Base-by-base conservation (phyloP, 1,140 invertebrate genomes). In the Nymphalis io region DNA sequence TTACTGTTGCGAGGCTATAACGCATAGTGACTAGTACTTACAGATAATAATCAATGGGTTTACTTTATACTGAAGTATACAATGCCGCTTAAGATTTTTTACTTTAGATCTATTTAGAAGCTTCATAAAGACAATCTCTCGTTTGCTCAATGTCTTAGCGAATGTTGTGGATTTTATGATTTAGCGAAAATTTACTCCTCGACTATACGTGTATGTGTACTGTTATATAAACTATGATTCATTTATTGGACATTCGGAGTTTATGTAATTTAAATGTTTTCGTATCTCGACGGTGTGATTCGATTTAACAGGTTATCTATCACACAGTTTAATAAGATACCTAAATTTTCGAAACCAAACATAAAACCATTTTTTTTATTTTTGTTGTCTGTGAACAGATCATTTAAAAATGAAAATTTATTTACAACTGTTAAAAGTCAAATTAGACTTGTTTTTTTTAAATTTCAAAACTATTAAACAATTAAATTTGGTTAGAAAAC, bases 141-240 rank as follows among this genome's bases (percentile, higher is more conserved):
- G 63, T 75, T 82, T 82, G 85, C 85, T 89, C 83, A 89, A 87
- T 85, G 80, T 82, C 18, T 70, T 79, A 74, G 70, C 65, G 46
- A 70, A 44, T 48, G 60, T 68, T 68, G 20, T 62, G 27, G 39
- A 18, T 38, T 40, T 18, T 39, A 51, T 21, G 13, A 27, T 48
- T 64, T 53, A 66, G 48, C 16, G 2, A 46, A 59, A 66, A 51
- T 48, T 48, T 62, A 62, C 51, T 55, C 51, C 16, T 23, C 51
- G 20, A 46, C 44, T 46, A 46, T 46, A 46, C 44, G 46, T 51
- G 8, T 51, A 51, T 51, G 11, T 51, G 2, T 55, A 55, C 20
- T 55, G 20, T 55, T 55, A 15, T n/a, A n/a, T 23, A 27, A n/a
- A 55, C n/a, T 44, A 15, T n/a, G 12, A 27, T 55, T 80, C 68